These are phyloP conservation scores for Leptestheria dahalacensis DNA, from an alignment of 1,140 invertebrate species.

Conservation along the genomic window DNA sequence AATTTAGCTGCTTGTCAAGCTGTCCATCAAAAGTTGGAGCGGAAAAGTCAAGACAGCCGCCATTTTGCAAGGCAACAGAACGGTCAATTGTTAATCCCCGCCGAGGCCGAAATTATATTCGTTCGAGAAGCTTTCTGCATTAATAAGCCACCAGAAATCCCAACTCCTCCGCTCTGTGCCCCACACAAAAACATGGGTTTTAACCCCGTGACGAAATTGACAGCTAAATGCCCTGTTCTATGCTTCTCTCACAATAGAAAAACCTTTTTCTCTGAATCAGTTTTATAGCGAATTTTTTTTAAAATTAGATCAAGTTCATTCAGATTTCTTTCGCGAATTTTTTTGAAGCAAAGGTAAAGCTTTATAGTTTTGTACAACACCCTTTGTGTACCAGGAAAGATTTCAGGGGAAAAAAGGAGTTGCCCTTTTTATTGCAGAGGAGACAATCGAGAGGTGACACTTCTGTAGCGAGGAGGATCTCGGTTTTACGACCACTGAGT, in stretches of 20 bases:
- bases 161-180: no score
- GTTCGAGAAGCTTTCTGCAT: not conserved
- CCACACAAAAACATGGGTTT: not conserved
- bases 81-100: not conserved
- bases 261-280: no score
- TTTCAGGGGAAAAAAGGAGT: not conserved
- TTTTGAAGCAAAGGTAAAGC: no score
- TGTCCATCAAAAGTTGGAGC: not conserved
- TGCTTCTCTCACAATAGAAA: not conserved
- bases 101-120: not conserved
- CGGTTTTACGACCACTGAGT: not conserved
- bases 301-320: no score
- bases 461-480: not conserved
- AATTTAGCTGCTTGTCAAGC: not conserved
- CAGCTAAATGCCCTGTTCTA: not conserved
- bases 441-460: not conserved
- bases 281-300: no score
- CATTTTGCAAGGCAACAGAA: not conserved
- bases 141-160: no score
- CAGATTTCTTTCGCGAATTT: no score
- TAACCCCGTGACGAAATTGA: not conserved
- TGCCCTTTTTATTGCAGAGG: no score
- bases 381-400: no score
- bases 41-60: not conserved
- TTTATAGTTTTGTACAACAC: no score